Evolutionary conservation across 2,113 vertebrate species (phyloP).

Genomic region (Grallaria varia): DNA sequence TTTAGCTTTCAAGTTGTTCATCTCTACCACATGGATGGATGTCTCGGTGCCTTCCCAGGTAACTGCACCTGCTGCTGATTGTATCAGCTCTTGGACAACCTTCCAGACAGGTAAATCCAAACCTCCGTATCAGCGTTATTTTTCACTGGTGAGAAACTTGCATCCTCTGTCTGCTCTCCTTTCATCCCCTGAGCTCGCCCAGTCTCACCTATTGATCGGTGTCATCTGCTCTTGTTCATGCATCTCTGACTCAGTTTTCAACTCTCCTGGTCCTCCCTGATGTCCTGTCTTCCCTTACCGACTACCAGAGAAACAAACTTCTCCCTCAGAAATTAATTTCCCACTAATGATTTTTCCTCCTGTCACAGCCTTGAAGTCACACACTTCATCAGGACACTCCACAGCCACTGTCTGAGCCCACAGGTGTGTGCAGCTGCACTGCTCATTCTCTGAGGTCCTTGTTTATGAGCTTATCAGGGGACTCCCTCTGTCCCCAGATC

Average conservation of each 20-base stretch:
- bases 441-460: neutral
- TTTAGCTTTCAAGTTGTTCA: neutral
- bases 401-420: neutral
- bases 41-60: fast-evolving
- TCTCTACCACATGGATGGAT: fast-evolving
- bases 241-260: neutral
- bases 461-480: neutral
- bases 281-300: neutral
- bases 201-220: neutral
- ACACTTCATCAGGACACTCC: neutral
- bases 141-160: neutral
- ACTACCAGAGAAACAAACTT: neutral
- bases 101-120: neutral
- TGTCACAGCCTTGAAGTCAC: neutral
- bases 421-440: neutral
- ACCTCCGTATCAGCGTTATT: neutral
- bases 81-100: neutral
- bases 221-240: fast-evolving
- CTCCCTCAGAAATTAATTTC: neutral
- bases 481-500: neutral
- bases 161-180: neutral
- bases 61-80: fast-evolving
- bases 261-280: neutral
- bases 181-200: neutral
- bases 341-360: neutral